Evolutionary conservation across 2,888 invertebrate species (phyloP).

Genomic region (Acanthoscelides obtectus): DNA sequence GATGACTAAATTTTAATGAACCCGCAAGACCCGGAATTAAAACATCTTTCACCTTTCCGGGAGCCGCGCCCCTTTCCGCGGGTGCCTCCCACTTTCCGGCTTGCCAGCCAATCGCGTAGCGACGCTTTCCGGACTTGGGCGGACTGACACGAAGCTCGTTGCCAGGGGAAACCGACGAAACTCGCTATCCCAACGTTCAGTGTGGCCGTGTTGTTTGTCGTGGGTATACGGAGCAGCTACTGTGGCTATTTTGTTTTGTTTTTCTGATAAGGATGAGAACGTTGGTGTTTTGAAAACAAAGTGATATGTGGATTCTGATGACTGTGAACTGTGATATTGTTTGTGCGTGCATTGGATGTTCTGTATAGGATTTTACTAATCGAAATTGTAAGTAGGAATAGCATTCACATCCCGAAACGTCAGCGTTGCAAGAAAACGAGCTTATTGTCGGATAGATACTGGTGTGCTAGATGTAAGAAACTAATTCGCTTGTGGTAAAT

Average conservation of each 20-base stretch:
- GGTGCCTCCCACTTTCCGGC: constrained; percentile 27
- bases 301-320: constrained; percentile 20
- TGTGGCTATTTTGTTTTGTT: constrained; percentile 25
- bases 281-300: constrained; percentile 17
- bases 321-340: constrained; percentile 32
- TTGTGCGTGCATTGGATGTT: constrained; percentile 17
- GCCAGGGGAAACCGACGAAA: constrained; percentile 47
- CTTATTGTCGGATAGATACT: no score
- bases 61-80: constrained; percentile 25
- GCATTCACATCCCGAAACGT: no score
- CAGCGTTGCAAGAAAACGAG: no score
- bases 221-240: constrained; percentile 28
- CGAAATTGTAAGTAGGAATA: background rate
- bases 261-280: constrained; percentile 20
- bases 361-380: constrained; percentile 17
- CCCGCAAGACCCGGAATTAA: constrained; percentile 31
- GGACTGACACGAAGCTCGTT: constrained; percentile 41
- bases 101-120: constrained; percentile 33
- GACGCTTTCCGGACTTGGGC: constrained; percentile 29
- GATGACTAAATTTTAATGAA: constrained; percentile 25
- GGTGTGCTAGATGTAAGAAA: no score
- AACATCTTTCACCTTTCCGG: constrained; percentile 31
- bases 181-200: constrained; percentile 44
- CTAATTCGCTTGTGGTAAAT: no score
- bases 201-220: constrained; percentile 45